phyloP scores from a whole-genome alignment of 1,140 invertebrate genomes.

The Drosophila tristis region DNA sequence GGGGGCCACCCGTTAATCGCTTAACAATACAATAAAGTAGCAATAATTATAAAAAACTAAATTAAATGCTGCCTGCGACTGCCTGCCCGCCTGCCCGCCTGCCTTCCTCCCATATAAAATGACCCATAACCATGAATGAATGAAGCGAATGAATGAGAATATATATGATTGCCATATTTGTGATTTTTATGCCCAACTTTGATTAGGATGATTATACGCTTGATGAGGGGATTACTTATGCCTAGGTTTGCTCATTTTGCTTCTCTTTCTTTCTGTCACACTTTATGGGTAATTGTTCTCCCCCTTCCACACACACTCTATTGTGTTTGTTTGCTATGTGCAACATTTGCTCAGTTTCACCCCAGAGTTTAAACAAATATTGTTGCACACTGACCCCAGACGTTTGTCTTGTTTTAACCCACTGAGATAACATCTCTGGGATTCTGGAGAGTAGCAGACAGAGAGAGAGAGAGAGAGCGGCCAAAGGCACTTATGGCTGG shows the following conservation, averaged over 20 bases:
- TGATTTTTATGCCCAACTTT: conserved; percentile 79
- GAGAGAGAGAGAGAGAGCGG: not conserved
- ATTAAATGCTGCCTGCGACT: conserved; percentile 54
- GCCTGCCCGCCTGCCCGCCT: not conserved
- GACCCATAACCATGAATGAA: conserved; percentile 72
- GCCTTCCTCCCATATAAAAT: conserved; percentile 34
- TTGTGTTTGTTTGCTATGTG: conserved; percentile 45
- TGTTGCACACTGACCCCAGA: conserved; percentile 73
- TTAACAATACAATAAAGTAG: conserved; percentile 83
- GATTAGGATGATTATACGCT: conserved; percentile 66
- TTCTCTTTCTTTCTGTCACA: not conserved
- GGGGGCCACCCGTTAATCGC: conserved; percentile 65
- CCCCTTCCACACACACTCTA: too few relatives aligned
- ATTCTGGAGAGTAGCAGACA: not conserved
- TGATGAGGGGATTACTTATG: conserved; percentile 40
- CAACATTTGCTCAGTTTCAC: conserved; percentile 54
- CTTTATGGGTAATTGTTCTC: too few relatives aligned
- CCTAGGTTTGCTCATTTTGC: not conserved
- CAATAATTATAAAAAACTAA: conserved; percentile 83
- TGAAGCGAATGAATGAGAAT: conserved; percentile 48
- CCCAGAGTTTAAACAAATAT: conserved; percentile 76
- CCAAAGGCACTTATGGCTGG: too few relatives aligned
- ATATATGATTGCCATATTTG: conserved; percentile 77
- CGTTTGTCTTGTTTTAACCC: conserved; percentile 51
- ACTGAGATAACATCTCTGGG: conserved; percentile 53